A percentile compares a stretch with the other conserved stretches of the same genome.
Evolutionary conservation across 2,113 vertebrate genomes (phyloP).

Genomic region (Mesembrinibis cayennensis): DNA sequence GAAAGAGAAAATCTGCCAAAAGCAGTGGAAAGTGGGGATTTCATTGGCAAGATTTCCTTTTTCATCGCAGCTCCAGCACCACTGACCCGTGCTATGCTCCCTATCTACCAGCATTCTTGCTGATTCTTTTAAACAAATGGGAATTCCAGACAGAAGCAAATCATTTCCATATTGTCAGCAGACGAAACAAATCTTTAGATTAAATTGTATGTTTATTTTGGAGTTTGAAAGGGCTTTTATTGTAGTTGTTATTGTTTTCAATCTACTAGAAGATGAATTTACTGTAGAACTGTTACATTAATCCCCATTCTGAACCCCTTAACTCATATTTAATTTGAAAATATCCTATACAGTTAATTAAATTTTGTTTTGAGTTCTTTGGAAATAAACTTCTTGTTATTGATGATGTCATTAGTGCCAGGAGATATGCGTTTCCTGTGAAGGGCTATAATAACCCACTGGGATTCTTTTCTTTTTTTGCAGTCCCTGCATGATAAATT

Average conservation of each 20-base stretch:
- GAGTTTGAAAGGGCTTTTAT: neutral
- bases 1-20: neutral
- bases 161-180: slow-evolving; percentile 54
- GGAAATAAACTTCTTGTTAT: slow-evolving; percentile 70
- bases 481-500: slow-evolving; percentile 70
- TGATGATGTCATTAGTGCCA: slow-evolving; percentile 71
- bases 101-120: slow-evolving; percentile 8
- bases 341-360: slow-evolving; percentile 60
- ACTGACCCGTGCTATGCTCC: neutral
- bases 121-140: slow-evolving; percentile 60
- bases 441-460: slow-evolving; percentile 50
- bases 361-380: slow-evolving; percentile 69
- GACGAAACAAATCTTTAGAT: slow-evolving; percentile 41
- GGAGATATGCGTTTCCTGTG: slow-evolving; percentile 69
- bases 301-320: slow-evolving; percentile 49
- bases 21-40: neutral
- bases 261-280: slow-evolving; percentile 67
- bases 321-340: slow-evolving; percentile 74
- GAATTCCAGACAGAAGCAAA: slow-evolving; percentile 58
- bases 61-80: neutral
- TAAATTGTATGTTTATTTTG: slow-evolving; percentile 37
- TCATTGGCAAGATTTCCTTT: slow-evolving; percentile 1
- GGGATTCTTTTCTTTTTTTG: slow-evolving; percentile 60
- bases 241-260: slow-evolving; percentile 21
- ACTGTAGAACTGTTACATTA: slow-evolving; percentile 43